Base-by-base conservation (phyloP, 1,140 invertebrate genomes). In the Potamilus streckersoni region DNA sequence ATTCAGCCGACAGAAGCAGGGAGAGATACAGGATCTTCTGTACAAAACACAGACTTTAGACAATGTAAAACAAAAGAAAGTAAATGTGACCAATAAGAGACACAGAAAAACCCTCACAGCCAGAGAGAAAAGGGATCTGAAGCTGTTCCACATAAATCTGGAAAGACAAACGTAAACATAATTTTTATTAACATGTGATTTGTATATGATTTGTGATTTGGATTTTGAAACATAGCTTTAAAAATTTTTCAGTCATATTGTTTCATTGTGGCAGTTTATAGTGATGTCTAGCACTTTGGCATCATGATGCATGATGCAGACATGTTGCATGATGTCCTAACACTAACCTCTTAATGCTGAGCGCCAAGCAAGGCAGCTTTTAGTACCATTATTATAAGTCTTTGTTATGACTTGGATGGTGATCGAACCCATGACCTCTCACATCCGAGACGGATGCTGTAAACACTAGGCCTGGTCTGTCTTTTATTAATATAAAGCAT, bases 101-200 rank as follows among this genome's bases (percentile, higher is more conserved):
- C 27, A 71, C 56, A 73, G 73, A 69, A 76, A 78, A 60, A 76
- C 16, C 17, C 70, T 82, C 11, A 69, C 79, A 27, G 65, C 71
- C 15, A 70, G 63, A 20, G 76, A 81, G 57, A 70, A 64, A 62
- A 73, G 73, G 65, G 62, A 80, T 65, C 38, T 80, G 61, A 82
- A 80, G 59, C 58, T 81, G 56, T 79, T 79, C 71, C 67, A 82
- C 19, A 76, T 82, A 17, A 64, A 79, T 65, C 67, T 65, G 31
- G 76, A 79, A 57, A 68, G 72, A 38, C 81, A 79, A 27, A 82
- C 60, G 81, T 82, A 79, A 65, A 49, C 27, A 31, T 31, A 31
- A 31, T 4, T 31, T 31, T 31, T 31, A 31, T 31, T 31, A 31
- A 31, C 3, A 4, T 31, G 27, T 31, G 27, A 31, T 31, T 31